Evolutionary conservation across 2,797 vertebrate genomes (phyloP).

Genomic region (Falco novaeseelandiae): DNA sequence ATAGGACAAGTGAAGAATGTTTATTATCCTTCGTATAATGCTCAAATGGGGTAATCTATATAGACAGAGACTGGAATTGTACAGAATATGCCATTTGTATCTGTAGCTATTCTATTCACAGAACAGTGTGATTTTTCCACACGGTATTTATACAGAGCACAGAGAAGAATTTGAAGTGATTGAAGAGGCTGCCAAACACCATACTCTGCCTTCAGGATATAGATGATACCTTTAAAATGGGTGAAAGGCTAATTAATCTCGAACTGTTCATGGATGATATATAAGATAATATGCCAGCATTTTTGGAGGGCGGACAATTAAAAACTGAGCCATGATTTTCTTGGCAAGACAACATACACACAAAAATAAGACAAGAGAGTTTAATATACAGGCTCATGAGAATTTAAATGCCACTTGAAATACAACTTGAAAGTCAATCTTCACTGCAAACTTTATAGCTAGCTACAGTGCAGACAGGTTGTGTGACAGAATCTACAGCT

Average conservation of each 20-base stretch:
- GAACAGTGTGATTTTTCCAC: slow-evolving; percentile 21
- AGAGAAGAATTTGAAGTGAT: slow-evolving; percentile 60
- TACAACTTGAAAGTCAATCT: slow-evolving; percentile 8
- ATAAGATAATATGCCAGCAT: slow-evolving; percentile 35
- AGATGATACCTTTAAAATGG: slow-evolving; percentile 64
- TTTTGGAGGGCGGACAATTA: slow-evolving; percentile 29
- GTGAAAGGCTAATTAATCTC: slow-evolving; percentile 73
- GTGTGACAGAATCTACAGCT: not conserved
- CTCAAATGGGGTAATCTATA: slow-evolving; percentile 2
- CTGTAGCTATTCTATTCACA: slow-evolving; percentile 5
- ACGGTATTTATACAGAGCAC: slow-evolving; percentile 49
- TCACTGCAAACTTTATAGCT: not conserved
- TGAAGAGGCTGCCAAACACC: slow-evolving; percentile 47
- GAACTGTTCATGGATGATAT: slow-evolving; percentile 9
- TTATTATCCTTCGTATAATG: not conserved
- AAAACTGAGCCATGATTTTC: slow-evolving; percentile 25
- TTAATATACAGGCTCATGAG: slow-evolving; percentile 23
- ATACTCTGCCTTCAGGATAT: slow-evolving; percentile 53
- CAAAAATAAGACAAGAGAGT: not conserved
- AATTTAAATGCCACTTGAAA: slow-evolving; percentile 17
- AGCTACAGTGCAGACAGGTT: not conserved
- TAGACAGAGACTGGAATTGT: not conserved
- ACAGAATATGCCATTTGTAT: not conserved
- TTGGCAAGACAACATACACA: not conserved
- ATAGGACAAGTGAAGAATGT: not conserved